phyloP scores from a whole-genome alignment of 2,888 invertebrate species.

The Maniola hyperantus region DNA sequence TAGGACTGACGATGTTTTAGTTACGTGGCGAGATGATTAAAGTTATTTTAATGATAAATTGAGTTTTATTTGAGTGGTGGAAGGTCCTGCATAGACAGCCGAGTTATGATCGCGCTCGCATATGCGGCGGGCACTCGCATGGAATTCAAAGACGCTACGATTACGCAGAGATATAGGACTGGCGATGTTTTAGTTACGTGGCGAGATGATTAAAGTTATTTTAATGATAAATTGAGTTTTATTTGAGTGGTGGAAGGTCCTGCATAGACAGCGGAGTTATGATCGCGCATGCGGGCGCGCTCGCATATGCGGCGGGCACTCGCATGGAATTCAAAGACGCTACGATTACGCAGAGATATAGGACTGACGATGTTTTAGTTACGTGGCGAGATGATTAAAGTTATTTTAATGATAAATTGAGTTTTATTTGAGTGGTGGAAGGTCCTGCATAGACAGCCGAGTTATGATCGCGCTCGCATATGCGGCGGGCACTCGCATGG shows the following conservation, averaged over 20 bases:
- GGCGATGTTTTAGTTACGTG: conserved; percentile 94
- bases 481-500: conserved; percentile 87
- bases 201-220: conserved; percentile 81
- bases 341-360: conserved; percentile 94
- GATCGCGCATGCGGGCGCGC: conserved; percentile 98
- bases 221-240: background rate
- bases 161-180: conserved; percentile 76
- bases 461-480: conserved; percentile 99
- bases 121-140: conserved; percentile 88
- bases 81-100: conserved; percentile 96
- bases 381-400: conserved; percentile 88
- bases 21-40: conserved; percentile 89
- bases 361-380: conserved; percentile 94
- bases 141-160: conserved; percentile 85
- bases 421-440: background rate
- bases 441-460: conserved; percentile 97
- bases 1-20: conserved; percentile 93
- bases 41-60: background rate
- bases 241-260: conserved; percentile 35
- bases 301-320: conserved; percentile 90
- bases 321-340: conserved; percentile 91
- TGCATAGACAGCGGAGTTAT: conserved; percentile 99
- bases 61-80: conserved; percentile 1
- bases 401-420: background rate
- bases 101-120: conserved; percentile 99